Conservation (phyloP, 2,888 invertebrate genomes). For the Clunio marinus region DNA sequence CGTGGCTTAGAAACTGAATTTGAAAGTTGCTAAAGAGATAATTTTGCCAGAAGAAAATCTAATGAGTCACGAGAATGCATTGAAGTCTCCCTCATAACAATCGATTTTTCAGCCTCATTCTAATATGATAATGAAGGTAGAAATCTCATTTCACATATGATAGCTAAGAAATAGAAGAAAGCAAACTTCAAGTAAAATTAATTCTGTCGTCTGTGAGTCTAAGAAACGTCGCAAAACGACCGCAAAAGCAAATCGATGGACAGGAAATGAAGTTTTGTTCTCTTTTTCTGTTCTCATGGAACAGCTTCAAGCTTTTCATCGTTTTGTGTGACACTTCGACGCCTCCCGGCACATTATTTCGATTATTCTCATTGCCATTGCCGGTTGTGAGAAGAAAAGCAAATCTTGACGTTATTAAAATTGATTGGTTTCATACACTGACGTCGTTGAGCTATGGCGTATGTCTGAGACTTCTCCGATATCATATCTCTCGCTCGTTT, state of each 20-base stretch:
- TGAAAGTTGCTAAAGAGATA: no score
- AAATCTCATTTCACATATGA: no score
- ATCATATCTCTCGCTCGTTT: background rate
- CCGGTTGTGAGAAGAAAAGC: background rate
- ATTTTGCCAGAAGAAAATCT: no score
- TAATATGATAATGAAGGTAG: no score
- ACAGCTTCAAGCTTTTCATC: no score
- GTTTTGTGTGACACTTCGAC: background rate
- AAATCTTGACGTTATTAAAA: slow-evolving; percentile 6
- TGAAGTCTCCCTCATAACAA: no score
- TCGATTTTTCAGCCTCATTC: no score
- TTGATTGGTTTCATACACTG: no score
- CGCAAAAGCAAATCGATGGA: slow-evolving; percentile 1
- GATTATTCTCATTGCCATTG: background rate
- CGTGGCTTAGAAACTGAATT: no score
- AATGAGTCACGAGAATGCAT: no score
- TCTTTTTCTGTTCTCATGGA: no score
- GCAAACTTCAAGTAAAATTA: background rate
- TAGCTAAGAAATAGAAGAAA: no score
- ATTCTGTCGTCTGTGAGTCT: slow-evolving; percentile 24
- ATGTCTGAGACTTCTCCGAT: background rate
- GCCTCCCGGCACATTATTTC: slow-evolving; percentile 12
- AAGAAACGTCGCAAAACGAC: background rate
- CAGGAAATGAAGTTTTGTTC: slow-evolving; percentile 34
- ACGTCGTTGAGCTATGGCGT: background rate